Conservation (phyloP, 1,140 invertebrate genomes). For the Sipha flava region DNA sequence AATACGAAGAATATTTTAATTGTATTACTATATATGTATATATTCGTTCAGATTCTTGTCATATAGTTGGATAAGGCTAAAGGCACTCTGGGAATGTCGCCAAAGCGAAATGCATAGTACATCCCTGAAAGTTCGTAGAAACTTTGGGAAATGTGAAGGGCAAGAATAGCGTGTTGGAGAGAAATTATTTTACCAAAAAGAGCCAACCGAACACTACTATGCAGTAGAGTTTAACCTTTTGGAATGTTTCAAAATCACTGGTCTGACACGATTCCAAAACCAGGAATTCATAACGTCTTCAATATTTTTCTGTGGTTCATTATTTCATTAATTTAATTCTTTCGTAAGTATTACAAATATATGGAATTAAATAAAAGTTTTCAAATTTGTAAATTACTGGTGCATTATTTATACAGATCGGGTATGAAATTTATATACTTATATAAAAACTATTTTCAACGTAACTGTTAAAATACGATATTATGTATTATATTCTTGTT, state of each 20-base stretch:
- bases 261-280: conserved; percentile 12
- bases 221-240: neutral
- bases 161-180: conserved; percentile 16
- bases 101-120: neutral
- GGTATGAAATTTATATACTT: too few species aligned
- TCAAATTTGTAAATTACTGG: too few species aligned
- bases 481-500: too few species aligned
- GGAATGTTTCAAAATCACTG: conserved; percentile 13
- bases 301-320: neutral
- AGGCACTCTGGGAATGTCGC: conserved; percentile 29
- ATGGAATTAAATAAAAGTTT: too few species aligned
- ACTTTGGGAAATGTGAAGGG: neutral
- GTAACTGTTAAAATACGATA: too few species aligned
- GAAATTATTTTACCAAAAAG: conserved; percentile 8
- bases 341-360: too few species aligned
- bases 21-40: neutral
- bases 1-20: conserved; percentile 6
- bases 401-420: too few species aligned
- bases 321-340: neutral
- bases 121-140: neutral
- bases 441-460: too few species aligned
- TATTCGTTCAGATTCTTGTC: conserved; percentile 13
- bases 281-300: neutral
- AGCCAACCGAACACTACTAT: neutral
- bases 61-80: neutral